Percentiles rank a stretch among this genome's conserved stretches.
Evolutionary conservation across 2,113 vertebrate genomes (phyloP).

Genomic region (Corythoichthys haematopterus): DNA sequence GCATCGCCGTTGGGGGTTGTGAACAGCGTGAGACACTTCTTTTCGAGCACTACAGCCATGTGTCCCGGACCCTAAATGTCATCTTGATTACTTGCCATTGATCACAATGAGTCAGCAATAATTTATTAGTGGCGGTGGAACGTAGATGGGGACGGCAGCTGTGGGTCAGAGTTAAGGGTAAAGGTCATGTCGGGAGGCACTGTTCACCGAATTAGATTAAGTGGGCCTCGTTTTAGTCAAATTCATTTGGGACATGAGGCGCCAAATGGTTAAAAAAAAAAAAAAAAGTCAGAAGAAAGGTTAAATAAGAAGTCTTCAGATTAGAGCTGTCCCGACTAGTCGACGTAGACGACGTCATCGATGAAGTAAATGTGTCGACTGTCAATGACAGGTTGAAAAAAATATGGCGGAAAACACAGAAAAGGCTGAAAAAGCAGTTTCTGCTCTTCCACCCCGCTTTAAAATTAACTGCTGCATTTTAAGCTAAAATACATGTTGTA

Average conservation of each 20-base stretch:
- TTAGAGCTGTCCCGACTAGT: no score
- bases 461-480: no score
- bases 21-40: constrained; percentile 34
- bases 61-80: constrained; percentile 47
- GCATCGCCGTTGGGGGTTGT: constrained; percentile 9
- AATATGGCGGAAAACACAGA: no score
- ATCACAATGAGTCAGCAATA: constrained; percentile 69
- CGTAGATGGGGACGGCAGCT: constrained; percentile 32
- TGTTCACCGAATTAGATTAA: constrained; percentile 54
- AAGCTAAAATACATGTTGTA: no score
- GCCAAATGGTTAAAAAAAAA: constrained; percentile 30
- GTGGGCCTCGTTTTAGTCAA: constrained; percentile 45
- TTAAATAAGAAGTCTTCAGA: not conserved
- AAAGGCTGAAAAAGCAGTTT: no score
- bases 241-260: constrained; percentile 33
- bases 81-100: constrained; percentile 56
- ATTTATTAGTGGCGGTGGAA: constrained; percentile 53
- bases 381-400: no score
- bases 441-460: no score
- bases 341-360: no score
- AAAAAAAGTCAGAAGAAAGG: constrained; percentile 12
- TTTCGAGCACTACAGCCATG: constrained; percentile 42
- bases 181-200: constrained; percentile 48
- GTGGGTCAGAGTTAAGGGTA: constrained; percentile 42
- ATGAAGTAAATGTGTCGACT: no score